A percentile compares a stretch with the other conserved stretches of the same genome.
Evolutionary conservation across 2,797 vertebrate genomes (phyloP).

Genomic region (Spea hammondii): DNA sequence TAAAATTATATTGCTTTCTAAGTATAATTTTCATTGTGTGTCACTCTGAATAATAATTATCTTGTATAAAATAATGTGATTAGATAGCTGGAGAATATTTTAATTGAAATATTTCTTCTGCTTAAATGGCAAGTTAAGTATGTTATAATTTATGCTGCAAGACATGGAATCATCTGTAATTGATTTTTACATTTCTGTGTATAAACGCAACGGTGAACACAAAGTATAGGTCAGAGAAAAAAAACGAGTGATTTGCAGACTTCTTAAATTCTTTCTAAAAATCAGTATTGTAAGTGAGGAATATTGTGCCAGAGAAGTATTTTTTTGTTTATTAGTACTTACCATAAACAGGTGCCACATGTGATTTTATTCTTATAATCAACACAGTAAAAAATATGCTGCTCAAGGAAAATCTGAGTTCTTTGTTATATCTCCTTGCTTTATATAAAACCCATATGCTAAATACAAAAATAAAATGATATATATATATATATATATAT

Average conservation of each 20-base stretch:
- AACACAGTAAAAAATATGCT: too few relatives aligned
- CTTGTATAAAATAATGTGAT: neutral
- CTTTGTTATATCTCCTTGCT: too few relatives aligned
- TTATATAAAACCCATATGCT: too few relatives aligned
- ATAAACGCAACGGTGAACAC: neutral
- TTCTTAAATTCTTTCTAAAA: neutral
- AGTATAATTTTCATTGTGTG: constrained; percentile 13
- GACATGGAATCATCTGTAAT: neutral
- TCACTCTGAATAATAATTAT: neutral
- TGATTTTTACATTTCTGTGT: neutral
- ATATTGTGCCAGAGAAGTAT: too few relatives aligned
- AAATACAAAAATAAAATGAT: too few relatives aligned
- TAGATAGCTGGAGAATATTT: neutral
- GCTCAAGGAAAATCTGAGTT: too few relatives aligned
- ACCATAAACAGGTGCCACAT: too few relatives aligned
- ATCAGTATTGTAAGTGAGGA: too few relatives aligned
- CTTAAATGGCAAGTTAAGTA: neutral
- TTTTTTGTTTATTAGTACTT: too few relatives aligned
- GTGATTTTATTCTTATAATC: too few relatives aligned
- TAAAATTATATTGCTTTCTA: neutral
- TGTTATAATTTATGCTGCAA: neutral
- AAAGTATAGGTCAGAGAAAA: neutral
- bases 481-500: too few relatives aligned
- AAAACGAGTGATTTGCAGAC: neutral
- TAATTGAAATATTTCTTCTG: constrained; percentile 13